Conservation (phyloP, 2,888 invertebrate genomes). For the Boloria euphrosyne region DNA sequence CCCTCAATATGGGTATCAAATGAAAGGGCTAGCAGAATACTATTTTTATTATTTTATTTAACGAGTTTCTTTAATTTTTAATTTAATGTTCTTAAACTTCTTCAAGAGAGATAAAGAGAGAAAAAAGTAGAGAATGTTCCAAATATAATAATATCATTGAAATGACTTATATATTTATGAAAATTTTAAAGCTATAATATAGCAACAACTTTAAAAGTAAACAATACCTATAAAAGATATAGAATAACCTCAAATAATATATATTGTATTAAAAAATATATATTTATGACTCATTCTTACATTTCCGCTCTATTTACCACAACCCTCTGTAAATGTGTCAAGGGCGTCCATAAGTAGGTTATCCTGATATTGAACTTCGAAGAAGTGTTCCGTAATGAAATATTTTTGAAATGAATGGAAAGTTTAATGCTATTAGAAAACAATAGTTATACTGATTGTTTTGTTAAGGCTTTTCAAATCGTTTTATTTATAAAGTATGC, state of each 20-base stretch:
- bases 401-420: constrained; percentile 6
- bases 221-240: not conserved
- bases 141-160: not conserved
- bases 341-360: constrained; percentile 32
- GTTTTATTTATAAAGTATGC: no score
- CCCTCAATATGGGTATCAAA: no score
- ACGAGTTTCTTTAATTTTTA: no score
- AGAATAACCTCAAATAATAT: not conserved
- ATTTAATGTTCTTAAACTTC: no score
- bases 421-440: constrained; percentile 6
- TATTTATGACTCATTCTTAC: no score
- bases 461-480: no score
- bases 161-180: not conserved
- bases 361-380: constrained; percentile 33
- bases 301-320: constrained; percentile 21
- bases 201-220: not conserved
- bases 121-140: not conserved
- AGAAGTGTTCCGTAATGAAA: constrained; percentile 12
- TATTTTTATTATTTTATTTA: no score
- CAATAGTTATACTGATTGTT: no score
- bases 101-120: not conserved
- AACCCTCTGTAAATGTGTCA: constrained; percentile 32
- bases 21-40: no score
- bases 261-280: no score
- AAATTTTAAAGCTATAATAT: not conserved